phyloP scores from a whole-genome alignment of 2,888 invertebrate genomes.

The Holacanthella duospinosa region DNA sequence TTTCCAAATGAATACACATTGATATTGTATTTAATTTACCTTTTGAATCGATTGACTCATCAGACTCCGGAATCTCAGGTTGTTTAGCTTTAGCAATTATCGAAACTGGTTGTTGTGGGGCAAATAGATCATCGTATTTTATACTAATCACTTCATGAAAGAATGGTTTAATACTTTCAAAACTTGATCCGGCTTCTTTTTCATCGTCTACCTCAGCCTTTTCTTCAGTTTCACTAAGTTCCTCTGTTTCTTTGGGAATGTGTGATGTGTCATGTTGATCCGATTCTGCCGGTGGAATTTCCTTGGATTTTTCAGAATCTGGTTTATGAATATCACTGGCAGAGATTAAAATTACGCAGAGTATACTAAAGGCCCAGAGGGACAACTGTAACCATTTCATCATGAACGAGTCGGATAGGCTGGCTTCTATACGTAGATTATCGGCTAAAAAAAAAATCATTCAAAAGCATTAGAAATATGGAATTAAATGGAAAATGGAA shows the following conservation, averaged over 20 bases:
- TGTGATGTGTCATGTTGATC: not conserved
- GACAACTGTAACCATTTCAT: too few relatives aligned
- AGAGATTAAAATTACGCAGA: not conserved
- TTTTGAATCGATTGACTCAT: conserved; percentile 16
- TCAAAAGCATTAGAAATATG: too few relatives aligned
- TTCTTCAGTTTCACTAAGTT: not conserved
- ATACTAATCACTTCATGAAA: not conserved
- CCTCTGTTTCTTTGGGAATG: not conserved
- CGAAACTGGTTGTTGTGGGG: not conserved
- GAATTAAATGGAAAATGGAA: too few relatives aligned
- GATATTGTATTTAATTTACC: conserved; percentile 11
- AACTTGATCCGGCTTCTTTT: not conserved
- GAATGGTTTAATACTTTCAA: not conserved
- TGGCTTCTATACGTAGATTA: too few relatives aligned
- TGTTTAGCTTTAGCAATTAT: conserved; percentile 4
- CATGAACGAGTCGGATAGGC: too few relatives aligned
- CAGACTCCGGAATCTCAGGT: conserved; percentile 20
- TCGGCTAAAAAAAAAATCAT: too few relatives aligned
- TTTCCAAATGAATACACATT: too few relatives aligned
- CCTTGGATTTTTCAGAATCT: not conserved
- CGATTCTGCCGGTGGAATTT: not conserved
- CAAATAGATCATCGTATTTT: not conserved
- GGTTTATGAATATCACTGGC: not conserved
- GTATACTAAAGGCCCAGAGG: not conserved
- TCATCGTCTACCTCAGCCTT: not conserved